These are phyloP conservation scores for Miichthys miiuy DNA, from an alignment of 2,797 vertebrate species.

Conservation along the genomic window DNA sequence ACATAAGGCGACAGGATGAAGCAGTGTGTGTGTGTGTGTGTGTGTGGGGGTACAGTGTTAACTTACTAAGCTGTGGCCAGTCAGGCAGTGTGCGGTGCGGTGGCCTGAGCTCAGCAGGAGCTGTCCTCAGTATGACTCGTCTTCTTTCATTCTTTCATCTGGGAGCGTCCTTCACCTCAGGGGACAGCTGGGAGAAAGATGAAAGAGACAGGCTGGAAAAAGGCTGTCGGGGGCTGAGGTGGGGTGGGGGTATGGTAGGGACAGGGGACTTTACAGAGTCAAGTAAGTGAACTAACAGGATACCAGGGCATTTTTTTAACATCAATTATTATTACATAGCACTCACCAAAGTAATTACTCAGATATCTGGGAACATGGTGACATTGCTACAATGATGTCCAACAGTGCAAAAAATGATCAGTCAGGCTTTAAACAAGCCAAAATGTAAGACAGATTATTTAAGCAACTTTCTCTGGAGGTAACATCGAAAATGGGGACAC, in stretches of 20 bases:
- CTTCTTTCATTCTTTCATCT: constrained; percentile 66
- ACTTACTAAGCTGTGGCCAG: constrained; percentile 54
- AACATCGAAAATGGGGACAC: background rate
- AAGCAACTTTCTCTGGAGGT: no score
- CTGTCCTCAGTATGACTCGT: constrained; percentile 57
- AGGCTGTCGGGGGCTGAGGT: background rate
- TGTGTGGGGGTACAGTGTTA: constrained; percentile 42
- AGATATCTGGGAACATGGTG: background rate
- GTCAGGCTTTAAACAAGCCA: background rate
- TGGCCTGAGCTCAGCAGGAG: constrained; percentile 79
- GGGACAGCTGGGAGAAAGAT: constrained; percentile 65
- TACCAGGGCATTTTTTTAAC: background rate
- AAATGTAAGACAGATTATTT: background rate
- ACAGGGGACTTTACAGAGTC: constrained; percentile 27
- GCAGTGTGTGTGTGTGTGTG: constrained; percentile 40
- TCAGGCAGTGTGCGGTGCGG: constrained; percentile 67
- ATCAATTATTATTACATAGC: background rate
- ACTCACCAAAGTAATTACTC: background rate
- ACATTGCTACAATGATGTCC: background rate
- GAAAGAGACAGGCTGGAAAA: constrained; percentile 59
- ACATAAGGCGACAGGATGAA: constrained; percentile 73
- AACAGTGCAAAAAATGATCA: background rate
- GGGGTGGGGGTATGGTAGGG: constrained; percentile 3
- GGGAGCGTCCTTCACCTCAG: constrained; percentile 52
- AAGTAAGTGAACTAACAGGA: constrained; percentile 37